phyloP scores from a whole-genome alignment of 2,113 vertebrate genomes.

The Brachypodius melanocephalos region DNA sequence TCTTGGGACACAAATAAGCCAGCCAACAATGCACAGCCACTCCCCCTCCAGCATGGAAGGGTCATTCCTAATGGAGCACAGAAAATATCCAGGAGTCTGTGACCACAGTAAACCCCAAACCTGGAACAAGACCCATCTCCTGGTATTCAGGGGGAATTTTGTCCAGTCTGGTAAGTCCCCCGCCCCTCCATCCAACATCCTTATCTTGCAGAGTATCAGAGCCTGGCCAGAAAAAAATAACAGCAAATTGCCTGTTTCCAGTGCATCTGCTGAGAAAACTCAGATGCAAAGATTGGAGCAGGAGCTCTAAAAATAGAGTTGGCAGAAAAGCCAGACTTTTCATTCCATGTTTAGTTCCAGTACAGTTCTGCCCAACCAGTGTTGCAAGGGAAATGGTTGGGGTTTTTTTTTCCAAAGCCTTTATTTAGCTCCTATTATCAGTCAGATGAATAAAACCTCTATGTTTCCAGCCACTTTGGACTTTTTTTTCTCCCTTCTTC shows the following conservation, averaged over 20 bases:
- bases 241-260: constrained; percentile 19
- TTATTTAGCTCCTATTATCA: constrained; percentile 60
- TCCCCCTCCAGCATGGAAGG: not conserved
- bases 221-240: not conserved
- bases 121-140: not conserved
- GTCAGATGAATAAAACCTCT: constrained; percentile 51
- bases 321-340: constrained; percentile 52
- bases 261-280: constrained; percentile 39
- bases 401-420: not conserved
- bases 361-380: constrained; percentile 40
- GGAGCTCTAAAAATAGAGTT: constrained; percentile 58
- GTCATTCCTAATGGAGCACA: not conserved
- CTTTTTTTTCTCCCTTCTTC: not conserved
- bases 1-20: not conserved
- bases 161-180: not conserved
- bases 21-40: not conserved
- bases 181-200: not conserved
- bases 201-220: not conserved
- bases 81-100: not conserved
- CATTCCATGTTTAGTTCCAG: constrained; percentile 56
- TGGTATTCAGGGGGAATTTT: not conserved
- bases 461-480: not conserved
- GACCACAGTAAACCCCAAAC: not conserved
- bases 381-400: not conserved
- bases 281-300: not conserved